phyloP scores from a whole-genome alignment of 1,140 invertebrate genomes.

The Sitodiplosis mosellana region DNA sequence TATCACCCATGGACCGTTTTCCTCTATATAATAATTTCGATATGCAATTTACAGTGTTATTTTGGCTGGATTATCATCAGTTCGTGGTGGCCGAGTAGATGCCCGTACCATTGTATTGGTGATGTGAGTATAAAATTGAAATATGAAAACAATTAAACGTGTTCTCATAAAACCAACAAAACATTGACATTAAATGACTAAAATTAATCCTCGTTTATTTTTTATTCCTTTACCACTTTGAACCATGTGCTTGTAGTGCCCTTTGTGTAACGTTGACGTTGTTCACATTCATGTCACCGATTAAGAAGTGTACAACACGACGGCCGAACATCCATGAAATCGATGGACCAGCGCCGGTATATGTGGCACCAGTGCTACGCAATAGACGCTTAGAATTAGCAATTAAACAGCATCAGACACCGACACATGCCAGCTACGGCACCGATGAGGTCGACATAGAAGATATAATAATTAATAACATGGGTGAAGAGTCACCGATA shows the following conservation, averaged over 20 bases:
- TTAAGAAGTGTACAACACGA: conserved; percentile 20
- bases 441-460: no score
- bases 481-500: no score
- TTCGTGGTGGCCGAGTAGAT: conserved; percentile 33
- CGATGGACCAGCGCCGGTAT: conserved; percentile 17
- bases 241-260: neutral
- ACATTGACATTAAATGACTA: no score
- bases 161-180: no score
- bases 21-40: no score
- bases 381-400: neutral
- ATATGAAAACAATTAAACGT: conserved; percentile 12
- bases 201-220: no score
- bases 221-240: no score
- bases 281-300: conserved; percentile 25
- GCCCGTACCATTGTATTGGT: conserved; percentile 37
- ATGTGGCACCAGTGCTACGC: conserved; percentile 18
- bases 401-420: no score
- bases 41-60: no score
- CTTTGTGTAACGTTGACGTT: conserved; percentile 17
- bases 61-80: conserved; percentile 37
- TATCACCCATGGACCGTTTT: no score
- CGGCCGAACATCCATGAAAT: conserved; percentile 22
- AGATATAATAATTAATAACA: no score
- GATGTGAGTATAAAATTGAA: conserved; percentile 18
- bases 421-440: no score